These are phyloP conservation scores for Zoanthus sociatus DNA, from an alignment of 92 coral and sea anemone genomes.

Conservation along the genomic window DNA sequence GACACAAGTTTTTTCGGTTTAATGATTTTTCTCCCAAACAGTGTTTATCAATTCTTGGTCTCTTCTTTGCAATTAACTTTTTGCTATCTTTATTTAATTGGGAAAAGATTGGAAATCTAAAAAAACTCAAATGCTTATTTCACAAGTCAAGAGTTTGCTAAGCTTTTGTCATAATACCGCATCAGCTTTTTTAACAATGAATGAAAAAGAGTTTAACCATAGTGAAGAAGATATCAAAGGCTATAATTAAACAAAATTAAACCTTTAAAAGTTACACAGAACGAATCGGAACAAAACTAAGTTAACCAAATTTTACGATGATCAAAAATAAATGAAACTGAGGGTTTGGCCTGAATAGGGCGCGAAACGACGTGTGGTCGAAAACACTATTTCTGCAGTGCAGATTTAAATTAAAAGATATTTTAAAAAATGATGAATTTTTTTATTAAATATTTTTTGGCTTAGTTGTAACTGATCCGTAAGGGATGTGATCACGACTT, in stretches of 20 bases:
- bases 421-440: not conserved
- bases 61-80: not conserved
- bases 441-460: not conserved
- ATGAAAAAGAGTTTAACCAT: no score
- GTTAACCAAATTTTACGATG: no score
- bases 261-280: no score
- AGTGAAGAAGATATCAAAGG: no score
- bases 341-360: no score
- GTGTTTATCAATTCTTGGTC: not conserved
- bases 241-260: no score
- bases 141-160: not conserved
- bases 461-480: constrained; percentile 23
- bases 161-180: no score
- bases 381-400: not conserved
- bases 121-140: not conserved
- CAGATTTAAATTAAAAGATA: not conserved
- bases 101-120: not conserved
- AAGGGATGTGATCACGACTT: constrained; percentile 15
- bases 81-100: not conserved
- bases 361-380: no score
- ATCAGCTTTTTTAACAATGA: no score
- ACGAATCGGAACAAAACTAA: no score
- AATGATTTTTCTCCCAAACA: not conserved
- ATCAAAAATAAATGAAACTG: no score
- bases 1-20: not conserved